These are phyloP conservation scores for Nemurella pictetii DNA, from an alignment of 2,888 invertebrate genomes.

Conservation along the genomic window DNA sequence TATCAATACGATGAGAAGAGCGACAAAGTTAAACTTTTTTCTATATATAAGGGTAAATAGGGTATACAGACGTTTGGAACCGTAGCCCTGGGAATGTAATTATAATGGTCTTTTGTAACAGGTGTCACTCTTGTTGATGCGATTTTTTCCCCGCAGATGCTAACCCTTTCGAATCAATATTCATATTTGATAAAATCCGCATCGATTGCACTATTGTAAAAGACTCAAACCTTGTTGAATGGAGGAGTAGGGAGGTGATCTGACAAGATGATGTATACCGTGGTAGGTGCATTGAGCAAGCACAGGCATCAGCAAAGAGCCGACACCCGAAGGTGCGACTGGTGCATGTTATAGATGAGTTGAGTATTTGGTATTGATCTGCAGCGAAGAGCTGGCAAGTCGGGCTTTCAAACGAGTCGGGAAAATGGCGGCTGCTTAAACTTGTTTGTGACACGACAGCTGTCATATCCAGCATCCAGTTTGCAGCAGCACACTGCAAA, in stretches of 20 bases:
- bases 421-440: constrained; percentile 36
- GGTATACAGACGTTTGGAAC: too few relatives aligned
- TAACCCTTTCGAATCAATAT: neutral
- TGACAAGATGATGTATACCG: neutral
- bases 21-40: too few relatives aligned
- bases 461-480: constrained; percentile 35
- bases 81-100: neutral
- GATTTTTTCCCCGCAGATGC: neutral
- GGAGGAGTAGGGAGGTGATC: neutral
- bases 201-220: neutral
- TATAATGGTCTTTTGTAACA: neutral
- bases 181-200: neutral
- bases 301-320: neutral
- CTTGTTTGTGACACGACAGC: constrained; percentile 37
- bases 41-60: too few relatives aligned
- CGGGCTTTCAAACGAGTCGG: constrained; percentile 28
- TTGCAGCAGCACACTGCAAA: constrained; percentile 21
- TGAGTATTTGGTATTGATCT: constrained; percentile 32
- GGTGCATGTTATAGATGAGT: neutral
- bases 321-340: neutral
- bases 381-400: constrained; percentile 21
- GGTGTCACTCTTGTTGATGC: neutral
- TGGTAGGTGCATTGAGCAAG: neutral
- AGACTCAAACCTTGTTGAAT: neutral
- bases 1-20: too few relatives aligned